Conservation (phyloP, 2,113 vertebrate genomes). For the Oryzias woworae region DNA sequence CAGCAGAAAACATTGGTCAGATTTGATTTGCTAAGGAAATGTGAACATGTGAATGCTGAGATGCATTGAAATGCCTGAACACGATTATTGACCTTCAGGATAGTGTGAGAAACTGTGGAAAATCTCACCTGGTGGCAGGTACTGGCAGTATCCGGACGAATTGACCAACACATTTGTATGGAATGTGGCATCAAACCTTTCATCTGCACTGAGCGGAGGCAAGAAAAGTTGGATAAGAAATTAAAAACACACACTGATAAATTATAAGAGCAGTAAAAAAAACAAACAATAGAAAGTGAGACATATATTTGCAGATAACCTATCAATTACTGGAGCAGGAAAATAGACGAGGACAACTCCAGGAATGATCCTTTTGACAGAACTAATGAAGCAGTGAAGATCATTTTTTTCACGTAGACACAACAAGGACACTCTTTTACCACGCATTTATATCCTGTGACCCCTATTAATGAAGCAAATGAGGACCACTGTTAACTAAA, state of each 20-base stretch:
- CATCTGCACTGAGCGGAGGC: conserved; percentile 80
- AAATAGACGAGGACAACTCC: neutral
- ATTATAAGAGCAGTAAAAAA: neutral
- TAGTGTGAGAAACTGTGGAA: neutral
- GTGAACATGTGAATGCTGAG: neutral
- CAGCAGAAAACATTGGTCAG: too few species aligned
- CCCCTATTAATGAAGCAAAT: neutral
- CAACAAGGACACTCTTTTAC: neutral
- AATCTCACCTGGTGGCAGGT: conserved; percentile 87
- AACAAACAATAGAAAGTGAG: neutral
- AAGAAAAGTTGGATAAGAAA: conserved; percentile 10
- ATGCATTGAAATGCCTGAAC: neutral
- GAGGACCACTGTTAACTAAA: neutral
- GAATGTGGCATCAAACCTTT: conserved; percentile 90
- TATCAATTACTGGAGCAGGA: neutral
- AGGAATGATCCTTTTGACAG: neutral
- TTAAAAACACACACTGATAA: neutral
- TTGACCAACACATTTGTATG: conserved; percentile 91
- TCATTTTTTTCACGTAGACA: conserved; percentile 7
- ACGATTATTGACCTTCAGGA: neutral
- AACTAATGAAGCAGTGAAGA: conserved; percentile 8
- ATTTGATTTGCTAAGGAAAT: too few species aligned
- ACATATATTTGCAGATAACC: neutral
- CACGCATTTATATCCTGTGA: neutral
- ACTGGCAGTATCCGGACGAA: conserved; percentile 85